Evolutionary conservation across 1,140 invertebrate species (phyloP).

Genomic region (Bacillus rossius): DNA sequence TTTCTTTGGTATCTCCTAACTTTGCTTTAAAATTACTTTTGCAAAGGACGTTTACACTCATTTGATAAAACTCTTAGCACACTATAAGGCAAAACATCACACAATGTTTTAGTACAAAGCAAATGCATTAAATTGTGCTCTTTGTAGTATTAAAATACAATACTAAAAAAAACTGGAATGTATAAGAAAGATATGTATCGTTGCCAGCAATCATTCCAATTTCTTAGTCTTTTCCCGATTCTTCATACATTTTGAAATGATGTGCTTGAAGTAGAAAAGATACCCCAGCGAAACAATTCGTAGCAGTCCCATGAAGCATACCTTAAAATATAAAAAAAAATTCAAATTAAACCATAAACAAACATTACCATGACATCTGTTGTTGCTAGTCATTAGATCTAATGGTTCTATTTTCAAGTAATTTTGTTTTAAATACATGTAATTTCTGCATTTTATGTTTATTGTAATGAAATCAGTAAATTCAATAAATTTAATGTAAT

Average conservation of each 20-base stretch:
- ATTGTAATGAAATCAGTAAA: not conserved
- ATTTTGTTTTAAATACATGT: not conserved
- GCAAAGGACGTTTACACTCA: too few relatives aligned
- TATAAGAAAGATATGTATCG: too few relatives aligned
- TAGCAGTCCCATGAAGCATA: slow-evolving; percentile 53
- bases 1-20: too few relatives aligned
- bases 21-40: too few relatives aligned
- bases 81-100: too few relatives aligned
- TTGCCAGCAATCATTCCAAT: not conserved
- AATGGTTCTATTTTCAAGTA: not conserved
- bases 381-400: not conserved
- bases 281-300: slow-evolving; percentile 50
- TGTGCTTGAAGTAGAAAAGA: slow-evolving; percentile 51
- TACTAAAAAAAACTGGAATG: too few relatives aligned
- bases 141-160: too few relatives aligned
- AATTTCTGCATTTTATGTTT: slow-evolving; percentile 1
- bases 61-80: too few relatives aligned
- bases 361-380: not conserved
- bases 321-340: slow-evolving; percentile 32
- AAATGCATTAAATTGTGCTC: too few relatives aligned
- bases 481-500: slow-evolving; percentile 2
- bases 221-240: slow-evolving; percentile 27
- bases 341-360: not conserved
- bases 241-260: slow-evolving; percentile 45
- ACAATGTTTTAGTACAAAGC: too few relatives aligned